These are phyloP conservation scores for Steinernema hermaphroditum DNA, from an alignment of 2,888 invertebrate genomes.

Conservation along the genomic window DNA sequence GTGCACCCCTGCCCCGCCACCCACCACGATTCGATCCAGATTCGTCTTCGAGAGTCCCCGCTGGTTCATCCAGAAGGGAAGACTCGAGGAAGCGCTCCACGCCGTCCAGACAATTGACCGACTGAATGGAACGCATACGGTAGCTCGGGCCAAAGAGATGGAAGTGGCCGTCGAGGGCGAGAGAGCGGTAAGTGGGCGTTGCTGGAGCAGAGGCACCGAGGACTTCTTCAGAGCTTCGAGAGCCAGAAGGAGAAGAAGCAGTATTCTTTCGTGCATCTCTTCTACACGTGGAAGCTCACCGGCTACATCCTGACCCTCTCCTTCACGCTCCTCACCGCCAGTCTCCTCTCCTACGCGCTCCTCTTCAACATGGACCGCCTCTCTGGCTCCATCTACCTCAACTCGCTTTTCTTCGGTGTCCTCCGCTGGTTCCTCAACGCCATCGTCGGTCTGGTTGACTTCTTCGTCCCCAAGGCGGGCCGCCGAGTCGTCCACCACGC, in stretches of 20 bases:
- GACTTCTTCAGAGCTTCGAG: neutral
- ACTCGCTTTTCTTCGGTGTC: conserved; percentile 9
- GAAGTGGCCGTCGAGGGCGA: conserved; percentile 43
- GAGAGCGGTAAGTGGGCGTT: conserved; percentile 8
- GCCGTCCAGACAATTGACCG: conserved; percentile 39
- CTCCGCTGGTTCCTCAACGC: conserved; percentile 34
- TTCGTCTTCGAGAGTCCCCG: conserved; percentile 44
- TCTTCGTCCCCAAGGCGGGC: neutral
- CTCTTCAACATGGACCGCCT: conserved; percentile 28
- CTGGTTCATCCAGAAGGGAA: conserved; percentile 48
- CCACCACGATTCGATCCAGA: neutral
- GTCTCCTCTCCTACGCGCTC: conserved; percentile 29
- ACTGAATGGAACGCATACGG: conserved; percentile 40
- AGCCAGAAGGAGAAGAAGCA: neutral
- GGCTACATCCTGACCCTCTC: conserved; percentile 29
- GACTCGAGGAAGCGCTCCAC: conserved; percentile 36
- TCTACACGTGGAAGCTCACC: conserved; percentile 29
- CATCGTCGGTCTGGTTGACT: conserved; percentile 31
- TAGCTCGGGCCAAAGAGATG: conserved; percentile 34
- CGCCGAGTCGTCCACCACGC: conserved; percentile 10
- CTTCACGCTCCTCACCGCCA: conserved; percentile 23
- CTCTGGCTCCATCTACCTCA: conserved; percentile 24
- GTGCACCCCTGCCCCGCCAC: neutral
- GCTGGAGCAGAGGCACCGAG: no score
- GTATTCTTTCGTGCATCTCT: conserved; percentile 16